phyloP scores from a whole-genome alignment of 2,888 invertebrate genomes.

The Drosophila suboccidentalis region DNA sequence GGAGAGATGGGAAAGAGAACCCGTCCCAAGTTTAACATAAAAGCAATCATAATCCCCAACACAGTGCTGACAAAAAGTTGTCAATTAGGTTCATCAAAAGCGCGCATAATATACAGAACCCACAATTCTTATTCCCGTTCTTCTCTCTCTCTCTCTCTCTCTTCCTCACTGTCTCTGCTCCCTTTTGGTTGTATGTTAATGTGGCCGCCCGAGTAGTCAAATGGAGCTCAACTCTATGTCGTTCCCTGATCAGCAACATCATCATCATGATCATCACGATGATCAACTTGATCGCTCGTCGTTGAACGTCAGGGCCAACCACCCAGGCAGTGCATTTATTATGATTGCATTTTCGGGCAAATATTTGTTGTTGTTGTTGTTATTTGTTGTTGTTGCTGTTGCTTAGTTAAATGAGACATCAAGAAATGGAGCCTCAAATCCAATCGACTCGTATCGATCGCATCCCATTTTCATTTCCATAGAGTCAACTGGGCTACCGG shows the following conservation, averaged over 20 bases:
- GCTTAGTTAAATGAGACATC: slow-evolving; percentile 81
- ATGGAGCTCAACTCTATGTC: slow-evolving; percentile 59
- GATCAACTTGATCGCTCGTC: slow-evolving; percentile 27
- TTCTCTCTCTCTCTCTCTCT: background rate
- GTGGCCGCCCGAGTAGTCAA: slow-evolving; percentile 67
- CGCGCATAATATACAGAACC: slow-evolving; percentile 38
- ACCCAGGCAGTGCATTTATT: slow-evolving; percentile 79
- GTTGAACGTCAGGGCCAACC: slow-evolving; percentile 43
- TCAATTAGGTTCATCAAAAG: slow-evolving; percentile 81
- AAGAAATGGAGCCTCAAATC: slow-evolving; percentile 29
- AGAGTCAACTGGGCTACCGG: slow-evolving; percentile 54
- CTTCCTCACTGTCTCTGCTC: no score
- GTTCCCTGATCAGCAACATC: slow-evolving; percentile 10
- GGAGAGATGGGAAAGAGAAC: background rate
- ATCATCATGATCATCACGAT: slow-evolving; percentile 20
- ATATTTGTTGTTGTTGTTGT: slow-evolving; percentile 32
- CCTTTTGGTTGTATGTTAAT: slow-evolving; percentile 62
- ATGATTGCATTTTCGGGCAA: slow-evolving; percentile 77
- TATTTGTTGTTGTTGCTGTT: slow-evolving; percentile 33
- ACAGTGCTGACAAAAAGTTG: slow-evolving; percentile 82
- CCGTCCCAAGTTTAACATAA: slow-evolving; percentile 75
- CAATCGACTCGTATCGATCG: slow-evolving; percentile 12
- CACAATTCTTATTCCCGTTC: background rate
- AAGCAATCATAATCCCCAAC: slow-evolving; percentile 82
- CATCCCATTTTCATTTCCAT: slow-evolving; percentile 29